A percentile compares a stretch with the other conserved stretches of the same genome.
Evolutionary conservation across 2,797 vertebrate genomes (phyloP).

Genomic region (Myripristis murdjan): DNA sequence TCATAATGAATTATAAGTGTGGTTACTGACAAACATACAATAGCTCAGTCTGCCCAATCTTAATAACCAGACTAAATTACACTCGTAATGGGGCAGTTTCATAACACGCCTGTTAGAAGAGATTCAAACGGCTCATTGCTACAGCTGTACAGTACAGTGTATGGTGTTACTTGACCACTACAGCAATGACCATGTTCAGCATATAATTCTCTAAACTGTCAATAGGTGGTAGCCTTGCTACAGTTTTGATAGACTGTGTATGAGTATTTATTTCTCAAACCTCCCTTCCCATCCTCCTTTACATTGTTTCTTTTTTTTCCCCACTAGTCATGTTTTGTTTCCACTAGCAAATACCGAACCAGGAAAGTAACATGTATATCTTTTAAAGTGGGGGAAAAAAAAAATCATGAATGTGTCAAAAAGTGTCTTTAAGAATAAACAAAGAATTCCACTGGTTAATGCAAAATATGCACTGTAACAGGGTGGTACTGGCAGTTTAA

Average conservation of each 20-base stretch:
- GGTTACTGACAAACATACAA: no score
- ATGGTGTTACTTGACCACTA: not conserved
- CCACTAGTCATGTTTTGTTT: not conserved
- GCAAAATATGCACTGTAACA: slow-evolving; percentile 52
- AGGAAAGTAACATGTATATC: not conserved
- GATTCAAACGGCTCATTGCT: no score
- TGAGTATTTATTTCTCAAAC: not conserved
- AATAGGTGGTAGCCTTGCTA: slow-evolving; percentile 14
- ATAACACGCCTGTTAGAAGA: no score
- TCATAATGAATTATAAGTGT: no score
- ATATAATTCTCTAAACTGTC: not conserved
- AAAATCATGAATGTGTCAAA: slow-evolving; percentile 24
- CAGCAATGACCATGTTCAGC: not conserved
- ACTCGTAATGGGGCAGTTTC: no score
- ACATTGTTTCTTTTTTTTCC: not conserved
- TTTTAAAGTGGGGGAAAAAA: not conserved
- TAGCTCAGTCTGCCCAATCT: no score
- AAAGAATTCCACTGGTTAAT: slow-evolving; percentile 59
- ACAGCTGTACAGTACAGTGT: no score
- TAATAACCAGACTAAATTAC: no score
- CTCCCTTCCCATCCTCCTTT: not conserved
- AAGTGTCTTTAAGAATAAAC: slow-evolving; percentile 50
- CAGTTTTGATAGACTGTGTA: not conserved
- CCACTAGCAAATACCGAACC: not conserved
- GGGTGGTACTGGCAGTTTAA: slow-evolving; percentile 71